Evolutionary conservation across 37 sponge, comb jelly and placozoan species (phyloP).

Genomic region (Corticium candelabrum): DNA sequence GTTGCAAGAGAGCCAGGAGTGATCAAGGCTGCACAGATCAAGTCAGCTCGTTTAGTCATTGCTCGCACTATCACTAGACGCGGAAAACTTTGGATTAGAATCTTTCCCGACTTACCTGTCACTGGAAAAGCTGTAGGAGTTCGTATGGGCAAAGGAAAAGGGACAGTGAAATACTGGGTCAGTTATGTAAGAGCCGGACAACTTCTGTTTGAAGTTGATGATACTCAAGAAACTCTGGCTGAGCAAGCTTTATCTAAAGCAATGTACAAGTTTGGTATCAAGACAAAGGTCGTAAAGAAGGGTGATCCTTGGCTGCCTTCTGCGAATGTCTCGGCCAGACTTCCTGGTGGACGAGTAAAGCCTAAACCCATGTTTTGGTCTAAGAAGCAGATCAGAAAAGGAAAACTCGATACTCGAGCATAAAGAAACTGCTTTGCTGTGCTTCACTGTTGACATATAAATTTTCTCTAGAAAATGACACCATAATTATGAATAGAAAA

Average conservation of each 20-base stretch:
- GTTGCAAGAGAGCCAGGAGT: constrained; percentile 30
- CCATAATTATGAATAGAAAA: too few species aligned
- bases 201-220: constrained; percentile 36
- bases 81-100: constrained; percentile 23
- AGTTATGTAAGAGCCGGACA: constrained; percentile 53
- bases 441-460: too few species aligned
- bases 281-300: neutral
- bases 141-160: constrained; percentile 94
- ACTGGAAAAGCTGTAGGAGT: constrained; percentile 70
- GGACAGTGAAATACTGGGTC: constrained; percentile 58
- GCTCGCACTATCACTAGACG: constrained; percentile 29
- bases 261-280: neutral
- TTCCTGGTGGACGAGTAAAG: neutral
- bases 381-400: neutral
- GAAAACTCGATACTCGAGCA: neutral
- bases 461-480: too few species aligned
- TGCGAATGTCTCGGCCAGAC: neutral
- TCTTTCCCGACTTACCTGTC: constrained; percentile 66
- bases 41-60: constrained; percentile 40
- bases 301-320: neutral
- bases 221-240: neutral
- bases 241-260: neutral
- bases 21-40: constrained; percentile 41
- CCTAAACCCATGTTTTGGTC: constrained; percentile 1
- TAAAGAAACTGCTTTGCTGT: too few species aligned